Conservation (phyloP, 1,140 invertebrate genomes). For the Steinernema feltiae region DNA sequence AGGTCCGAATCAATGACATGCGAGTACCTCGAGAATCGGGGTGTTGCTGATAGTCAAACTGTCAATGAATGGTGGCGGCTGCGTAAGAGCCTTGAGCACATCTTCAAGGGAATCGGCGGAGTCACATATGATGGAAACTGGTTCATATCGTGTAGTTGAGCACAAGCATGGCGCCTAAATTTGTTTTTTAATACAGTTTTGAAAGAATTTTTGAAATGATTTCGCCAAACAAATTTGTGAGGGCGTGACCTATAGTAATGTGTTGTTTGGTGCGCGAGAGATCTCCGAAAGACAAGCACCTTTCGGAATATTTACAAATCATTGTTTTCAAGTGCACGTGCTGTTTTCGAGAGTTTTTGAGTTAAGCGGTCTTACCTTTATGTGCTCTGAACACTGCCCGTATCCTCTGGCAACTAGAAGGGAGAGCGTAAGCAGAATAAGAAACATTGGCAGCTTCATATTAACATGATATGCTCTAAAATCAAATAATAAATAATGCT, state of each 20-base stretch:
- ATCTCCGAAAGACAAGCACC: too few relatives aligned
- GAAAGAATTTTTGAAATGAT: constrained; percentile 11
- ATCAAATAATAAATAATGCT: too few relatives aligned
- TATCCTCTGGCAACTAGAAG: background rate
- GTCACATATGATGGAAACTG: constrained; percentile 38
- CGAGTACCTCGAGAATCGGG: constrained; percentile 34
- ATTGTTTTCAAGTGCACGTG: background rate
- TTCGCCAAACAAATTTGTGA: background rate
- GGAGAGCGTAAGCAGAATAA: background rate
- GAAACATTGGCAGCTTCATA: background rate
- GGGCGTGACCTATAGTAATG: too few relatives aligned
- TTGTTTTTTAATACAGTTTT: background rate
- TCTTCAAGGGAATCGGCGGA: constrained; percentile 28
- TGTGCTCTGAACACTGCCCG: background rate
- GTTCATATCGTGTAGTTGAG: constrained; percentile 38
- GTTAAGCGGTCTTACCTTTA: constrained; percentile 3
- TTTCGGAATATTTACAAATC: background rate
- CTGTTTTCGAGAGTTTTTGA: background rate
- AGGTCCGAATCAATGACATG: background rate
- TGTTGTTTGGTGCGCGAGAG: too few relatives aligned
- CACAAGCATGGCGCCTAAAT: constrained; percentile 39
- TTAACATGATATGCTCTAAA: background rate
- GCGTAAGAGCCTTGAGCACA: constrained; percentile 36
- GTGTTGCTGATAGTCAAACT: constrained; percentile 43
- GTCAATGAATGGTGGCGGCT: constrained; percentile 32